Evolutionary conservation across 2,888 invertebrate genomes (phyloP).

Genomic region (Drosophila rubida): DNA sequence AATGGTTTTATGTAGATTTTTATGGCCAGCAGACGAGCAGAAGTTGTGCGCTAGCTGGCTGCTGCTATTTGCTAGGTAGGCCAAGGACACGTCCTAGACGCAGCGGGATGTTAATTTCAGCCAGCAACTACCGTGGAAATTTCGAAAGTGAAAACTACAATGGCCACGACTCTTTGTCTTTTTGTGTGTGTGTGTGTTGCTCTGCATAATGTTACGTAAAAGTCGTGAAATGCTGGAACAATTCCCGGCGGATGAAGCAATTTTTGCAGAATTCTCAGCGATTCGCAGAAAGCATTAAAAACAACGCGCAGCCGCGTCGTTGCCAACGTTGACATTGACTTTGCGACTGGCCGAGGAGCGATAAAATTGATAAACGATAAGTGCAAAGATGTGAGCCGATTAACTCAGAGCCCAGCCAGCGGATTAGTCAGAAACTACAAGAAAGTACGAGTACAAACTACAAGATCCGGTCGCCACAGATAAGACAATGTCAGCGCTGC

Average conservation of each 20-base stretch:
- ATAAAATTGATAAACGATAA: conserved; percentile 17
- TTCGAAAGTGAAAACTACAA: conserved; percentile 75
- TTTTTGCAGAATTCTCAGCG: conserved; percentile 41
- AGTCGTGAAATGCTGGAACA: conserved; percentile 47
- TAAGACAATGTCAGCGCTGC: conserved; percentile 44
- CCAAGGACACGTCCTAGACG: conserved; percentile 55
- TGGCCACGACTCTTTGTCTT: conserved; percentile 30
- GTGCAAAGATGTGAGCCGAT: conserved; percentile 25
- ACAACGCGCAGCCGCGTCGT: not conserved
- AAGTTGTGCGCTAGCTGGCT: conserved; percentile 40
- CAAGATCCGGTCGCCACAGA: conserved; percentile 61
- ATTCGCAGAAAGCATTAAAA: conserved; percentile 69
- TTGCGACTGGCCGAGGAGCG: not conserved
- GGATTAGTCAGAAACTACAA: conserved; percentile 71
- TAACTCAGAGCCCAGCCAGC: not conserved
- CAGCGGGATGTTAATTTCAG: conserved; percentile 70
- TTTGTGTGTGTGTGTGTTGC: conserved; percentile 41
- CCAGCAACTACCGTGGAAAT: conserved; percentile 72
- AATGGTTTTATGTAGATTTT: conserved; percentile 80
- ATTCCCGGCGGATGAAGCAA: conserved; percentile 51
- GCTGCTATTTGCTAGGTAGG: conserved; percentile 53
- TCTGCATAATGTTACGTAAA: conserved; percentile 78
- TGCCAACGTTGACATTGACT: not conserved
- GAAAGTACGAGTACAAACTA: too few relatives aligned
- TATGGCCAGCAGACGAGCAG: conserved; percentile 66